Conservation (phyloP, 2,888 invertebrate species). For the Pogonocherus hispidulus region DNA sequence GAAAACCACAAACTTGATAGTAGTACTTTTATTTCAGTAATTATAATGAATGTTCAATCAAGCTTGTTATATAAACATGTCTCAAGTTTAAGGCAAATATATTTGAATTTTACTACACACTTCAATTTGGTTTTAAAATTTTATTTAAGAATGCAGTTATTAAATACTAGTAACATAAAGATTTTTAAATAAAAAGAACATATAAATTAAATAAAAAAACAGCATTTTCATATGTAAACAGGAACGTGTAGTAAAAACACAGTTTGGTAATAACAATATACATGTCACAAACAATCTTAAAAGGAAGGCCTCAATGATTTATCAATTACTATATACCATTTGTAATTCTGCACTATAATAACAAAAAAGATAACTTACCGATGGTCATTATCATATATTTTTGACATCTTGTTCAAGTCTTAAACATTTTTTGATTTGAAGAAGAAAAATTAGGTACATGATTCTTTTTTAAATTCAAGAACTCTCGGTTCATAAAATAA, state of each 20-base stretch:
- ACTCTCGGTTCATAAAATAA: no score
- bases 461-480: no score
- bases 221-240: conserved; percentile 30
- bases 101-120: conserved; percentile 31
- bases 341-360: conserved; percentile 8
- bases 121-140: conserved; percentile 23
- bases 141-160: conserved; percentile 28
- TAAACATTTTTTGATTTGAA: background rate
- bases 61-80: conserved; percentile 35
- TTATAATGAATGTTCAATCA: conserved; percentile 36
- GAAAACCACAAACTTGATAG: background rate
- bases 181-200: conserved; percentile 15
- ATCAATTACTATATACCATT: conserved; percentile 4
- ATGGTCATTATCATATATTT: background rate
- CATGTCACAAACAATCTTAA: conserved; percentile 32
- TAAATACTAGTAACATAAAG: conserved; percentile 30
- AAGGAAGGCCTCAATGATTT: conserved; percentile 29
- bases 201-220: conserved; percentile 19
- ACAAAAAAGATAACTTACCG: conserved; percentile 11
- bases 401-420: conserved; percentile 4
- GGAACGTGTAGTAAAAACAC: conserved; percentile 31
- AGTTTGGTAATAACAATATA: conserved; percentile 33
- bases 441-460: no score
- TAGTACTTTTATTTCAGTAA: conserved; percentile 32
- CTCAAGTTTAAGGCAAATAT: conserved; percentile 31